Evolutionary conservation across 2,888 invertebrate genomes (phyloP), one percentile per base, ranked within the genome.

Genomic region (Cheilosia urbana): DNA sequence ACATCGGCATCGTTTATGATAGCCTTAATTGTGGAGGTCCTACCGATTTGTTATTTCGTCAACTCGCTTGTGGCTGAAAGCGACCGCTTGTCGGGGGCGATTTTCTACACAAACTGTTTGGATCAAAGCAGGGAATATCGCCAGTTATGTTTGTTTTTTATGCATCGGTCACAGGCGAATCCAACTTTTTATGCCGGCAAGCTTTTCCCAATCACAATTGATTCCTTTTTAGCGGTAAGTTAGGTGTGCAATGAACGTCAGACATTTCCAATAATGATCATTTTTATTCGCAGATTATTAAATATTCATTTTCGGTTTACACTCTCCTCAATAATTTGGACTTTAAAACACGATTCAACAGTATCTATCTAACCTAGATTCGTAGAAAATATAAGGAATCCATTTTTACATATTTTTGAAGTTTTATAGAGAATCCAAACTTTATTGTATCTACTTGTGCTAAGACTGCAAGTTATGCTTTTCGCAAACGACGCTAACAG

Each of bases 41-140:
- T 90, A 19, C 90, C 89, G 0, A 89, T 89, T 34, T 90, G 90
- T 53, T 90, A 87, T 21, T 88, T 89, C n/a, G 89, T 89, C 37
- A 90, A 89, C 17, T 88, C 87, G 58, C 71, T 90, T 5, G 79
- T 85, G 6, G 88, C 88, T 6, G 90, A 90, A 47, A 88, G 89
- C n/a, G 69, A 87, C n/a, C 66, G 84, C 2, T 72, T 90, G 30
- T 81, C 88, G 2, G 83, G 88, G 75, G 89, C 90, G 0, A 85
- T 90, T 0, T 90, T 90, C 34, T 87, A 90, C 49, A 89, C 89
- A 2, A 88, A 89, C n/a, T 90, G 90, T 90, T 88, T 89, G 13
- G 79, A 80, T 15, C 89, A 87, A 34, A 82, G 88, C 15, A 60
- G 63, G n/a, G 87, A 87, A 2, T 90, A 89, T 40, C 88, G 88